Percentiles rank a stretch among this genome's conserved stretches.
These are phyloP conservation scores for Rhizomys pruinosus DNA, from an alignment of 2,113 vertebrate species.

Conservation along the genomic window DNA sequence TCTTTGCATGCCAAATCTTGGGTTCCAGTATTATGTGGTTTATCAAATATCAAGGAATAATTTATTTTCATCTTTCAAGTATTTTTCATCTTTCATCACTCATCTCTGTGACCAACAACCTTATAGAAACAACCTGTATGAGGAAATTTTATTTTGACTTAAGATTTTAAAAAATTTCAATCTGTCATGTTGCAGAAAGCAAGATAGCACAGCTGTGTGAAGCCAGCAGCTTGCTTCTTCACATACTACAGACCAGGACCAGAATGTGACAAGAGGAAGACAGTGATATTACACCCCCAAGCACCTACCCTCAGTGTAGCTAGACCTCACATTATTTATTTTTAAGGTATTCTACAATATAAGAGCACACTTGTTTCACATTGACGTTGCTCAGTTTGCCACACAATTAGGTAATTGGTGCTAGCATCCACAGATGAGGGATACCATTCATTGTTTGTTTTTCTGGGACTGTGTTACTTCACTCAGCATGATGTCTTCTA, in stretches of 20 bases:
- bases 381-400: too few relatives aligned
- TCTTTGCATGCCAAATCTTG: background rate
- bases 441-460: too few relatives aligned
- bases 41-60: background rate
- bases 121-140: background rate
- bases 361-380: too few relatives aligned
- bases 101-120: background rate
- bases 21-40: background rate
- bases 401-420: too few relatives aligned
- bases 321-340: too few relatives aligned
- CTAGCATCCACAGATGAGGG: too few relatives aligned
- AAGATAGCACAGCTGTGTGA: background rate
- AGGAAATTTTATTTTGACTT: background rate
- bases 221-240: too few relatives aligned
- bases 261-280: background rate
- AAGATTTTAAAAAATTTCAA: background rate
- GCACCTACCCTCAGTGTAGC: background rate
- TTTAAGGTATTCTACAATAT: too few relatives aligned
- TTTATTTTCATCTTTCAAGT: background rate
- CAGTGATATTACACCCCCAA: background rate
- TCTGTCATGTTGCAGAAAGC: background rate
- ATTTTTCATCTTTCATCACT: background rate
- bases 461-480: too few relatives aligned
- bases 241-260: background rate
- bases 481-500: too few relatives aligned